Base-by-base conservation (phyloP, 2,888 invertebrate genomes). In the Torymus texanus region DNA sequence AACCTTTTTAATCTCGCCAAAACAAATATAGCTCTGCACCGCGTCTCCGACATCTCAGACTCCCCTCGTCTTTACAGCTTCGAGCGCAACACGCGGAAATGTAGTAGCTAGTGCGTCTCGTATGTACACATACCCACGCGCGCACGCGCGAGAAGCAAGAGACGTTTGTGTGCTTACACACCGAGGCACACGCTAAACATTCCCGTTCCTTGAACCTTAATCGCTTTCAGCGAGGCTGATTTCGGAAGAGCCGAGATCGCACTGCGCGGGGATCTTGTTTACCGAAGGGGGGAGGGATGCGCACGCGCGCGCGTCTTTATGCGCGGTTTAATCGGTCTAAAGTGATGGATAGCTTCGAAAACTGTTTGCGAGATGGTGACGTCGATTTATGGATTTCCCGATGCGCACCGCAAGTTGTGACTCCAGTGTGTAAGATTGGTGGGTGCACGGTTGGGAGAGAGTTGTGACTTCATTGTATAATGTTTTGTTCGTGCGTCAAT, bases 131-230 rank as follows among this genome's bases (percentile, higher is more conserved):
- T 8, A 41, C 41, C 5, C 41, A 41, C 8, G 5, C 29, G 5
- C 29, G 8, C 41, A 8, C 41, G 8, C 29, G 8, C 29, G 8
- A 41, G 41, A 41, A 41, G 41, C 41, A 41, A 8, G 13, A 21
- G 59, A 71, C 59, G 66, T 75, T 71, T 65, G 53, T 53, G 18
- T 75, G 77, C 58, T 66, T 63, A 66, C 55, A 61, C 55, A 61
- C 56, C 61, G 24, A 41, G 65, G 41, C 41, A 41, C 41, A 55
- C 53, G 72, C 65, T 75, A 75, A 75, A 81, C 75, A 78, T 75
- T 58, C n/a, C 18, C 67, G 67, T 75, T 78, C 68, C 71, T 67
- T 68, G 75, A 75, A 81, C 68, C 67, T 67, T 50, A 50, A 78
- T 74, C 53, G 21, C 53, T 24, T 75, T 55, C 41, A 55, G 56